A percentile compares a stretch with the other conserved stretches of the same genome.
Evolutionary conservation across 2,797 vertebrate genomes (phyloP).

Genomic region (Australoheros facetus): DNA sequence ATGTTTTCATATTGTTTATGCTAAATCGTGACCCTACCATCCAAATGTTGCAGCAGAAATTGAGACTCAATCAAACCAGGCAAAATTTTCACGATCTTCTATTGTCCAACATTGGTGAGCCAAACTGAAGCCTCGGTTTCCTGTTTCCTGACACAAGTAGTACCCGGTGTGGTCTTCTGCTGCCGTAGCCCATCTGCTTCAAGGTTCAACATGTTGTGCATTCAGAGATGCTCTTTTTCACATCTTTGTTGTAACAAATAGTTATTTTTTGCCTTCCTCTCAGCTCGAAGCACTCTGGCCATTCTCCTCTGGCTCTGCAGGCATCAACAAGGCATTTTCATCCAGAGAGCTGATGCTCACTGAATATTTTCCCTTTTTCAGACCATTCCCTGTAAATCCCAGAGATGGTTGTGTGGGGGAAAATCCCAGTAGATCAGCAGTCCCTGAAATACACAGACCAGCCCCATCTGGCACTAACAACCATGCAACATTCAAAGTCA

Average conservation of each 20-base stretch:
- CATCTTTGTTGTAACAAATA: neutral
- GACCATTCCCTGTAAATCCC: neutral
- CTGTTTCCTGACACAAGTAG: neutral
- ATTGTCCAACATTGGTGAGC: neutral
- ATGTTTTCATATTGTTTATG: no score
- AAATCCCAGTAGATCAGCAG: neutral
- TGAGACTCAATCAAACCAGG: neutral
- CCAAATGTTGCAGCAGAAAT: neutral
- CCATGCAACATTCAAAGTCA: neutral
- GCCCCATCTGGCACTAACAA: neutral
- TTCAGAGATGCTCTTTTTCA: neutral
- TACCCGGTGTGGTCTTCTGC: neutral
- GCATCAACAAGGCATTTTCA: neutral
- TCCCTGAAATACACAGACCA: neutral
- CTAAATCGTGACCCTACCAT: neutral
- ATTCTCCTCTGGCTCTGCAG: neutral
- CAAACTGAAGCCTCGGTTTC: neutral
- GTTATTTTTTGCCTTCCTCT: neutral
- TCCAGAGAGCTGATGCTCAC: neutral
- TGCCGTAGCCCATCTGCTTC: neutral
- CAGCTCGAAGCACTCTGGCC: neutral
- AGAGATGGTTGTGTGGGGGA: neutral
- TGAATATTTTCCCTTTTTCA: neutral
- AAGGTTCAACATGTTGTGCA: neutral
- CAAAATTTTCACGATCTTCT: neutral